Percentiles rank a stretch among this genome's conserved stretches.
Conservation (phyloP, 2,888 invertebrate species). For the Ypsolopha scabrella region DNA sequence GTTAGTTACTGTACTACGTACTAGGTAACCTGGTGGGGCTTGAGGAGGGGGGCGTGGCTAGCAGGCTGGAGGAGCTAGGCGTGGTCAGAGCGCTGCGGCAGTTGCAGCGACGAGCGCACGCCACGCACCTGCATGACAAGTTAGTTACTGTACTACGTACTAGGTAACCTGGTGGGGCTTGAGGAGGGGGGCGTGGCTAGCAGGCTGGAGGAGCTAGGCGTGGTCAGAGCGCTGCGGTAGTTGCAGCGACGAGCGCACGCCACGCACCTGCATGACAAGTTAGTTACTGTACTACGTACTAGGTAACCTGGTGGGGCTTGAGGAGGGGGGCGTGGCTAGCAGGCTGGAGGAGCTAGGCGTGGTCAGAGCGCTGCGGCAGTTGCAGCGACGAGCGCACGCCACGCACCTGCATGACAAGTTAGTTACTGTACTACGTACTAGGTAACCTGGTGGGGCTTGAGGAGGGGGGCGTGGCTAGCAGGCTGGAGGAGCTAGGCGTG, state of each 20-base stretch:
- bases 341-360: constrained; percentile 87
- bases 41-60: constrained; percentile 83
- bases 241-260: constrained; percentile 69
- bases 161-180: constrained; percentile 88
- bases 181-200: constrained; percentile 85
- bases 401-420: constrained; percentile 78
- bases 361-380: constrained; percentile 82
- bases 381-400: constrained; percentile 67
- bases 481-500: constrained; percentile 87
- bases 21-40: constrained; percentile 89
- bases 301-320: constrained; percentile 88
- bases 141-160: constrained; percentile 66
- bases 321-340: constrained; percentile 83
- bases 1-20: constrained; percentile 66
- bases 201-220: constrained; percentile 85
- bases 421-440: constrained; percentile 66
- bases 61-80: constrained; percentile 85
- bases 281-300: constrained; percentile 68
- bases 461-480: constrained; percentile 81
- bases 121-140: constrained; percentile 76
- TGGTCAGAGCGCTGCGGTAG: constrained; percentile 84
- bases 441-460: constrained; percentile 90
- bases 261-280: constrained; percentile 78
- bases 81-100: constrained; percentile 85
- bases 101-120: constrained; percentile 69